Base-by-base conservation (phyloP, 2,888 invertebrate genomes). In the Pilophorus perplexus region DNA sequence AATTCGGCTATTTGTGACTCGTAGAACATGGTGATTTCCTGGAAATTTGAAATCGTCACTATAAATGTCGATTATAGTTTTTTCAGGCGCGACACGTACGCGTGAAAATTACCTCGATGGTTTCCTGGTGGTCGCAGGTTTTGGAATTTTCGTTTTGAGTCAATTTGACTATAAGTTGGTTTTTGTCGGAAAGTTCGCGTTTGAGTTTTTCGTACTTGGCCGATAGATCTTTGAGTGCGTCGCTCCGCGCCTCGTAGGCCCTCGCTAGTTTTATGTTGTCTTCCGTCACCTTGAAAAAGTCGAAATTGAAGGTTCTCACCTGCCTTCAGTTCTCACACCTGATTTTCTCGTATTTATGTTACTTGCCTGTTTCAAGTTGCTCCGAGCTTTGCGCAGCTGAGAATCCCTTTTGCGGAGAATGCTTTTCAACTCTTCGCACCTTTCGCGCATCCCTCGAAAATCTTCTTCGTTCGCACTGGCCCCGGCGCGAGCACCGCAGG, bases 261-360 rank as follows among this genome's bases (percentile, higher is more conserved):
- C 22, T 37, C n/a, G 55, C 55, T 22, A 55, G 23, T n/a, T 38
- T 55, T 3, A 55, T 22, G 38, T 55, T 55, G 55, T 55, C 55
- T 37, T 55, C 55, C 2, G 55, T 55, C 20, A 55, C 37, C 55
- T 55, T 16, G 2, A 28, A 44, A 44, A 6, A 18, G 10, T 8
- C 6, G 33, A 33, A 33, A 33, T 33, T 12, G 12, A n/a, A n/a
- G n/a, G n/a, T n/a, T n/a, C n/a, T n/a, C n/a, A n/a, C n/a, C n/a
- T n/a, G n/a, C n/a, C n/a, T n/a, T n/a, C n/a, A n/a, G n/a, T n/a
- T n/a, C n/a, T n/a, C n/a, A n/a, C n/a, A n/a, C n/a, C n/a, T n/a
- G n/a, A n/a, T n/a, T n/a, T n/a, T n/a, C n/a, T n/a, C n/a, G n/a
- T n/a, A 33, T 33, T 33, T 33, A 42, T 42, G 5, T 16, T 48